Conservation (phyloP, 2,888 invertebrate genomes). For the Lasiommata megera region DNA sequence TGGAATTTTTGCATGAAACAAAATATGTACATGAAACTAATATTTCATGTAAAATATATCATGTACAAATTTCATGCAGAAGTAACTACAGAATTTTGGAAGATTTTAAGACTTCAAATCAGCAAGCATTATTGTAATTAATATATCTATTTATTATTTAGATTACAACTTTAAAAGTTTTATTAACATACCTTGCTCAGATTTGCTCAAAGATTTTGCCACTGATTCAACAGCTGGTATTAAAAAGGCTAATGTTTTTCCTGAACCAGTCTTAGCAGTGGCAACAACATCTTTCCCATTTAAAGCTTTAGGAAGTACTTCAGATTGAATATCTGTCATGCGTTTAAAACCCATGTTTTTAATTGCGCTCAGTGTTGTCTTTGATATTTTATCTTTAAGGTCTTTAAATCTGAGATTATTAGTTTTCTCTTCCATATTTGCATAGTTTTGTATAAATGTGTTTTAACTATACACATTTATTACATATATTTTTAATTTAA, state of each 20-base stretch:
- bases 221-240: slow-evolving; percentile 96
- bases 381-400: slow-evolving; percentile 84
- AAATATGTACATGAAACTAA: no score
- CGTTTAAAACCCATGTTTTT: slow-evolving; percentile 92
- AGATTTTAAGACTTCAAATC: no score
- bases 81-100: no score
- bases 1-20: no score
- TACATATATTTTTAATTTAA: no score
- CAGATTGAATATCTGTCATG: slow-evolving; percentile 97
- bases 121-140: no score
- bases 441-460: no score
- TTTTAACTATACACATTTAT: no score
- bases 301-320: slow-evolving; percentile 91
- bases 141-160: background rate
- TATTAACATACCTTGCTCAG: slow-evolving; percentile 27
- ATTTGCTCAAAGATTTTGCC: slow-evolving; percentile 73
- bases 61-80: no score
- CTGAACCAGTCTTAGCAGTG: slow-evolving; percentile 97
- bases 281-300: slow-evolving; percentile 96
- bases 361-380: slow-evolving; percentile 88
- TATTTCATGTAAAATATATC: no score
- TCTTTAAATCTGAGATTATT: slow-evolving; percentile 71
- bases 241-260: slow-evolving; percentile 97
- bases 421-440: slow-evolving; percentile 41
- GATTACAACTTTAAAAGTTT: no score